phyloP scores from a whole-genome alignment of 1,140 invertebrate species.

The Drosophila sechellia region DNA sequence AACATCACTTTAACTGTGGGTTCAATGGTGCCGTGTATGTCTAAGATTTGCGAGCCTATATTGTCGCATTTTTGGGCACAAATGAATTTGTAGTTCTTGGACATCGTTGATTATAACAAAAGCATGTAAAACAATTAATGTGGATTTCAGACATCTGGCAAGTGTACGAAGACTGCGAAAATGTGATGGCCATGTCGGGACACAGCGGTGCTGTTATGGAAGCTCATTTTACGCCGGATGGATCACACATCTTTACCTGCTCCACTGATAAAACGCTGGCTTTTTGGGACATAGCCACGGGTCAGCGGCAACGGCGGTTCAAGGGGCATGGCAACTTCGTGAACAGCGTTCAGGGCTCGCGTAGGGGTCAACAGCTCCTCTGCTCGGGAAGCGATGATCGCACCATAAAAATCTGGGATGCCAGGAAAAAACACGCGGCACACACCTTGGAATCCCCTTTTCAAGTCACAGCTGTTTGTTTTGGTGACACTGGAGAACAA shows the following conservation, averaged over 20 bases:
- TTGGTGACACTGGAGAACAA: slow-evolving; percentile 98
- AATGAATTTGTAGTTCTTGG: too few relatives aligned
- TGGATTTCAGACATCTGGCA: slow-evolving; percentile 95
- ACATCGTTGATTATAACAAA: neutral
- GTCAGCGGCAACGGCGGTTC: slow-evolving; percentile 94
- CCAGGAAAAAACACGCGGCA: slow-evolving; percentile 91
- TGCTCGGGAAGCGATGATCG: slow-evolving; percentile 98
- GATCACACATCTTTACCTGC: slow-evolving; percentile 94
- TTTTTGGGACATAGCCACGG: slow-evolving; percentile 97
- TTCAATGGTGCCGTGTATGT: neutral
- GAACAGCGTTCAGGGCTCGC: slow-evolving; percentile 92
- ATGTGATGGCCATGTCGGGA: slow-evolving; percentile 95
- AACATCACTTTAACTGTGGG: too few relatives aligned
- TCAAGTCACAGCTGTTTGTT: slow-evolving; percentile 95
- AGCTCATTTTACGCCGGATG: slow-evolving; percentile 97
- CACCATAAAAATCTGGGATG: slow-evolving; percentile 96
- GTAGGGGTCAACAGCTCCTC: slow-evolving; percentile 94
- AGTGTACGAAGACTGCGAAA: slow-evolving; percentile 99
- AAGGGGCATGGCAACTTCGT: slow-evolving; percentile 96
- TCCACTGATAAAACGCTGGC: slow-evolving; percentile 98
- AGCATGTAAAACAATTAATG: neutral
- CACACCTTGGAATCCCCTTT: slow-evolving; percentile 93
- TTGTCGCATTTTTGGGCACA: neutral
- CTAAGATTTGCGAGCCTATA: neutral
- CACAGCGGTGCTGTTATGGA: slow-evolving; percentile 99